Percentiles rank a stretch among this genome's conserved stretches.
Evolutionary conservation across 2,113 vertebrate genomes (phyloP).

Genomic region (Gavia stellata): DNA sequence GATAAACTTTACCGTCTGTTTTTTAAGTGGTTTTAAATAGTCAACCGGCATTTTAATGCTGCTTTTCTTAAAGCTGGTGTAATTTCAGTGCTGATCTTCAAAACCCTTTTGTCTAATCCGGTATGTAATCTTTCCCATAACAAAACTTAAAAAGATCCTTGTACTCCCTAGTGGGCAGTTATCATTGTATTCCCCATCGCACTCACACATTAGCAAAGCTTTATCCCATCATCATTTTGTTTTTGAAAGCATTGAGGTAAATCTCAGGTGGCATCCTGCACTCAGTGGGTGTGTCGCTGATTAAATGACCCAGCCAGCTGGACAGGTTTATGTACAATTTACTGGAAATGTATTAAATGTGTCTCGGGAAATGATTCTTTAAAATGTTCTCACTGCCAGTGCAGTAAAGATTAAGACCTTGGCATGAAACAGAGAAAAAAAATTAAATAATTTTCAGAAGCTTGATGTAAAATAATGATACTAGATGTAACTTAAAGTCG

Average conservation of each 20-base stretch:
- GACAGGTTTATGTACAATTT: conserved; percentile 72
- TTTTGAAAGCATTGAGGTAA: conserved; percentile 69
- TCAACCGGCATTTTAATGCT: conserved; percentile 44
- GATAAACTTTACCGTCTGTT: conserved; percentile 61
- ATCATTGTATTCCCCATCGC: conserved; percentile 75
- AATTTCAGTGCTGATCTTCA: conserved; percentile 64
- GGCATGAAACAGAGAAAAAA: conserved; percentile 59
- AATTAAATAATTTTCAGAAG: conserved; percentile 66
- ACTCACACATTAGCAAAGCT: conserved; percentile 79
- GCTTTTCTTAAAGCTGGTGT: conserved; percentile 44
- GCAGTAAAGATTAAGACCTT: conserved; percentile 70
- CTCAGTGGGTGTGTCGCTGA: conserved; percentile 69
- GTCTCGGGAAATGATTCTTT: conserved; percentile 78
- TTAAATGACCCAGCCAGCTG: conserved; percentile 71
- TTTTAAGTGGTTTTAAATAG: conserved; percentile 66
- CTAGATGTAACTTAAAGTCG: conserved; percentile 14
- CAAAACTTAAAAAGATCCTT: conserved; percentile 72
- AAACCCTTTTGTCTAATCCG: conserved; percentile 63
- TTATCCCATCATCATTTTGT: conserved; percentile 70
- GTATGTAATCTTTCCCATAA: conserved; percentile 71
- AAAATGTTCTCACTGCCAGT: conserved; percentile 67
- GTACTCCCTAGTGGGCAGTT: conserved; percentile 73
- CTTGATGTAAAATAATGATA: conserved; percentile 47
- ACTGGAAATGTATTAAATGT: conserved; percentile 72
- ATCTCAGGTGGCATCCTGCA: conserved; percentile 63